Evolutionary conservation across 2,797 vertebrate species (phyloP), one percentile per base, ranked within the genome.

Genomic region (Podarcis lilfordi): DNA sequence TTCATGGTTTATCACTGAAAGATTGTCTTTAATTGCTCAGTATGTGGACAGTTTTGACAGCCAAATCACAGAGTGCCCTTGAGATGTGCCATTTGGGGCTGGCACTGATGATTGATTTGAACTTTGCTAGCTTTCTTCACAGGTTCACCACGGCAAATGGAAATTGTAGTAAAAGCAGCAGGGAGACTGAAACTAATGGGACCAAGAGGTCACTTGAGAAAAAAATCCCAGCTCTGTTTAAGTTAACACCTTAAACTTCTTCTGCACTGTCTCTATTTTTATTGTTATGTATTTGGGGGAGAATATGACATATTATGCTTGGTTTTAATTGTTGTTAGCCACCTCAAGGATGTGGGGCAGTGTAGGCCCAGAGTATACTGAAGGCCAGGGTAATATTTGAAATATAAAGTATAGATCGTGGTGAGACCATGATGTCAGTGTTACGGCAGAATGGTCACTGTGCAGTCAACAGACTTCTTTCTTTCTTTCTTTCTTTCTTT

Each of bases 11-110:
- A 45, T 85, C 74, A 68, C 59, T 77, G 61, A 78, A 85, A 27
- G 37, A 32, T 77, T 59, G 9, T 68, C 59, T 85, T 77, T 85
- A 78, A 85, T 78, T 85, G 84, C 75, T n/a, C 9, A 50, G 37
- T n/a, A 68, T 76, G 59, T 66, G 61, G 74, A 79, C 40, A 69
- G 61, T 86, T 86, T 50, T 86, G 84, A 78, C 75, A 86, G 75
- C 40, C 32, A 40, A 45, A 77, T 69, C 75, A 68, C 8, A 17
- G 64, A 68, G 40, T 50, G 59, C 75, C 84, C 84, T 86, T 78
- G 75, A 86, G 75, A 86, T 86, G 61, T 86, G 75, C 84, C 75
- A 78, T 86, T 86, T 78, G 15, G 29, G 61, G 21, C 29, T 78
- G 61, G 84, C 61, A 27, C 35, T 23, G 40, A 45, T 86, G 75